Conservation (phyloP, 1,140 invertebrate genomes). For the Bilobella aurantiaca region DNA sequence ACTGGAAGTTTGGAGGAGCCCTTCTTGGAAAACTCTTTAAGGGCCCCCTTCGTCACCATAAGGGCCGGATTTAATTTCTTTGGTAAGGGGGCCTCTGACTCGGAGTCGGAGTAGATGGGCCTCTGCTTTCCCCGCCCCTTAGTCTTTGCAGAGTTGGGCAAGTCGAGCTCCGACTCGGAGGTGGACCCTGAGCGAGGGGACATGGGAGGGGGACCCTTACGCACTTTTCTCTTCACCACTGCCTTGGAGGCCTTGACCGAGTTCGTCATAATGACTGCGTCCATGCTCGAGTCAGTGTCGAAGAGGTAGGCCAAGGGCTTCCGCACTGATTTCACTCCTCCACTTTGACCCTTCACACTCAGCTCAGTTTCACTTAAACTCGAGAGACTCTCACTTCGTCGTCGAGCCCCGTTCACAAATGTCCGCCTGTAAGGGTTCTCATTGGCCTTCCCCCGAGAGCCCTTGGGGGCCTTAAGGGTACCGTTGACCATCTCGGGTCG, state of each 20-base stretch:
- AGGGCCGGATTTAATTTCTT: conserved; percentile 6
- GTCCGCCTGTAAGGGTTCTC: conserved; percentile 59
- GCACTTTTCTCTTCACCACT: not conserved
- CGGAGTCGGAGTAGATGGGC: conserved; percentile 57
- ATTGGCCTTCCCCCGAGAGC: not conserved
- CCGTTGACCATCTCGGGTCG: conserved; percentile 30
- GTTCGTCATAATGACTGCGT: conserved; percentile 33
- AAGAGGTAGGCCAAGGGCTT: conserved; percentile 30
- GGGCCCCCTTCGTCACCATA: conserved; percentile 67
- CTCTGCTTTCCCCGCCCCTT: not conserved
- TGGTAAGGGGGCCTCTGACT: conserved; percentile 43
- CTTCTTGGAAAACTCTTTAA: conserved; percentile 60
- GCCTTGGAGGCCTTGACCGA: not conserved
- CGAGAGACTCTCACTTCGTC: conserved; percentile 41
- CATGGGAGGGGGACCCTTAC: conserved; percentile 24
- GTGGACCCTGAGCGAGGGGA: conserved; percentile 20
- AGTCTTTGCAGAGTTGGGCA: conserved; percentile 13
- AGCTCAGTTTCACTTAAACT: conserved; percentile 35
- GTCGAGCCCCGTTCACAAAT: conserved; percentile 60
- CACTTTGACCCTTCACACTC: conserved; percentile 22
- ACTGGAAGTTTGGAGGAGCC: too few relatives aligned
- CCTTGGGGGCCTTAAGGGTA: conserved; percentile 19
- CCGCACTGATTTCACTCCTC: not conserved
- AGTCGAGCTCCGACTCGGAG: conserved; percentile 30
- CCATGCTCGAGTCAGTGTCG: conserved; percentile 31